phyloP scores from a whole-genome alignment of 2,113 vertebrate genomes.

The Cynopterus brachyotis region DNA sequence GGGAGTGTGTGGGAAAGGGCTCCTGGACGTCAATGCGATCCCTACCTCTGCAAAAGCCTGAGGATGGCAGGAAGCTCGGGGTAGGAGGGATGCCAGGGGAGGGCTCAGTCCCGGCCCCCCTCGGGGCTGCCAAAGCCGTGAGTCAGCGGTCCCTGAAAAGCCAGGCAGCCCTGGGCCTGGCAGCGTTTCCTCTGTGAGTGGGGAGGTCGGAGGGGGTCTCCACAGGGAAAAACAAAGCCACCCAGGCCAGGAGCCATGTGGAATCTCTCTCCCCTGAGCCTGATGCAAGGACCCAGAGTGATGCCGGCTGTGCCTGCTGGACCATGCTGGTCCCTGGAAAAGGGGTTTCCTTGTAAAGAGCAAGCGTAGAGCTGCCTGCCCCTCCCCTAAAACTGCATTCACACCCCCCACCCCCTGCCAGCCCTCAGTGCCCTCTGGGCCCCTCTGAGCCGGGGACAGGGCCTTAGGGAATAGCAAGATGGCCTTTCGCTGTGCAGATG shows the following conservation, averaged over 20 bases:
- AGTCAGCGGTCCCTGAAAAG: background rate
- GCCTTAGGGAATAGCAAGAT: background rate
- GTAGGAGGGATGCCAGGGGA: background rate
- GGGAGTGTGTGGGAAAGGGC: background rate
- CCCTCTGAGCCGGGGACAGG: background rate
- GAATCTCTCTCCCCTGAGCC: constrained; percentile 30
- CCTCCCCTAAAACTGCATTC: too few relatives aligned
- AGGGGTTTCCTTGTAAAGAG: background rate
- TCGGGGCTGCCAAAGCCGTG: background rate
- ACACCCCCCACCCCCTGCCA: background rate
- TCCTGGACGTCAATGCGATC: background rate
- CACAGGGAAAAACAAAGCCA: background rate
- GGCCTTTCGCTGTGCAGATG: background rate
- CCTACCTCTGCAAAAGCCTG: background rate
- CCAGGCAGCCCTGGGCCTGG: background rate
- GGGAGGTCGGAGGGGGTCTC: background rate
- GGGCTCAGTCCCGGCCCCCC: background rate
- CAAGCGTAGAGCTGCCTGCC: background rate
- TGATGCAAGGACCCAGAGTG: background rate
- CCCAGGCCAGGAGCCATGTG: constrained; percentile 57
- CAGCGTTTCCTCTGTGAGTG: background rate
- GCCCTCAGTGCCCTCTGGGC: background rate
- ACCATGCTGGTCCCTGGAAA: background rate
- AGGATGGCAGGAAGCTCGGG: background rate
- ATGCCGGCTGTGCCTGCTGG: background rate